Percentiles rank a stretch among this genome's conserved stretches.
Conservation (phyloP, 2,797 vertebrate genomes). For the Pangasius mekongensis region DNA sequence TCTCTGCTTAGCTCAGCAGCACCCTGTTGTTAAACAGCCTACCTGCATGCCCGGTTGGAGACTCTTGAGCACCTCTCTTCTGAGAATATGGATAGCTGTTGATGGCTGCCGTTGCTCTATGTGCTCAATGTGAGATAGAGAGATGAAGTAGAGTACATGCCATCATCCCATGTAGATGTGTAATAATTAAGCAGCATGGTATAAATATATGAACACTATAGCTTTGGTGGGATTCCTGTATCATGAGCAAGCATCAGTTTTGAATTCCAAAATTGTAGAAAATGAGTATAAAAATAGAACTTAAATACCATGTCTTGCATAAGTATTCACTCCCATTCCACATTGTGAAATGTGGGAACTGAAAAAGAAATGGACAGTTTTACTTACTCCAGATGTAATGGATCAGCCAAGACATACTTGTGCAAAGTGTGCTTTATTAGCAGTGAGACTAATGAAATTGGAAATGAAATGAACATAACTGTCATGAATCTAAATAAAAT, state of each 20-base stretch:
- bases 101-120: not conserved
- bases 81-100: slow-evolving; percentile 8
- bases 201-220: not conserved
- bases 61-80: slow-evolving; percentile 23
- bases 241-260: not conserved
- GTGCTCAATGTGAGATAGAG: slow-evolving; percentile 16
- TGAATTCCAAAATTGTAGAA: not conserved
- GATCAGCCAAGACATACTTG: not conserved
- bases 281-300: not conserved
- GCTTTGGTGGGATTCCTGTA: not conserved
- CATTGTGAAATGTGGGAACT: not conserved
- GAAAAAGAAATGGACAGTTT: not conserved
- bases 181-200: slow-evolving; percentile 7
- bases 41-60: slow-evolving; percentile 9
- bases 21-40: slow-evolving; percentile 19
- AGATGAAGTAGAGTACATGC: not conserved
- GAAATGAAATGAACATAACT: not conserved
- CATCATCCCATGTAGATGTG: not conserved
- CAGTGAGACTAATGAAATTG: not conserved
- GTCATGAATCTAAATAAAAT: not conserved
- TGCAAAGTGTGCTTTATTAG: not conserved
- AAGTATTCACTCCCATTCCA: not conserved
- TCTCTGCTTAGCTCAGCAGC: not conserved
- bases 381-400: not conserved
- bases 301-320: not conserved